Conservation (phyloP, 2,797 vertebrate species). For the Crocidura indochinensis region DNA sequence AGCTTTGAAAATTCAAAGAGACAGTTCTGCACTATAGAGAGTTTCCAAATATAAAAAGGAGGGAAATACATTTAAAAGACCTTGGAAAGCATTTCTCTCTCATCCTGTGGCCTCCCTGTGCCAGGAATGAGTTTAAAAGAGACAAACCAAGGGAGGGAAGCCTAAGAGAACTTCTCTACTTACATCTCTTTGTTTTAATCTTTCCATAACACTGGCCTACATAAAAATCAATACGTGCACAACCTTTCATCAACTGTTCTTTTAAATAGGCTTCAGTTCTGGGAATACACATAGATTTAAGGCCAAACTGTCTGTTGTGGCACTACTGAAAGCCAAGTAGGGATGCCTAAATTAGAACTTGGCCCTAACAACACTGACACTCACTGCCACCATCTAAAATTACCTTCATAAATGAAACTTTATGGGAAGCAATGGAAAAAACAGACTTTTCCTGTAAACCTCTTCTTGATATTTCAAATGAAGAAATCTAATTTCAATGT, state of each 20-base stretch:
- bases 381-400: constrained; percentile 56
- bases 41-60: constrained; percentile 58
- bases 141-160: background rate
- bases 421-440: constrained; percentile 46
- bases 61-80: constrained; percentile 43
- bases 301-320: constrained; percentile 57
- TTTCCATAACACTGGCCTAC: constrained; percentile 59
- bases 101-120: background rate
- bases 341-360: constrained; percentile 69
- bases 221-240: constrained; percentile 73
- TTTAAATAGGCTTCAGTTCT: constrained; percentile 69
- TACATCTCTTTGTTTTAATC: constrained; percentile 66
- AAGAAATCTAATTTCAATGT: constrained; percentile 80
- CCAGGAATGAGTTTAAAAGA: background rate
- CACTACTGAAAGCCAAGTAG: constrained; percentile 53
- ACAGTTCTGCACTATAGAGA: constrained; percentile 43
- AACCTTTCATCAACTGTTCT: constrained; percentile 70
- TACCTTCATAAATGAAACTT: constrained; percentile 67
- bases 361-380: constrained; percentile 27
- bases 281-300: constrained; percentile 63
- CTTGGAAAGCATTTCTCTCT: constrained; percentile 56
- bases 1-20: constrained; percentile 67
- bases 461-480: constrained; percentile 51
- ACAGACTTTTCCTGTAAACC: constrained; percentile 65
- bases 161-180: constrained; percentile 26